A percentile compares a stretch with the other conserved stretches of the same genome.
phyloP scores from a whole-genome alignment of 2,888 invertebrate species.

The Ctena decussata region DNA sequence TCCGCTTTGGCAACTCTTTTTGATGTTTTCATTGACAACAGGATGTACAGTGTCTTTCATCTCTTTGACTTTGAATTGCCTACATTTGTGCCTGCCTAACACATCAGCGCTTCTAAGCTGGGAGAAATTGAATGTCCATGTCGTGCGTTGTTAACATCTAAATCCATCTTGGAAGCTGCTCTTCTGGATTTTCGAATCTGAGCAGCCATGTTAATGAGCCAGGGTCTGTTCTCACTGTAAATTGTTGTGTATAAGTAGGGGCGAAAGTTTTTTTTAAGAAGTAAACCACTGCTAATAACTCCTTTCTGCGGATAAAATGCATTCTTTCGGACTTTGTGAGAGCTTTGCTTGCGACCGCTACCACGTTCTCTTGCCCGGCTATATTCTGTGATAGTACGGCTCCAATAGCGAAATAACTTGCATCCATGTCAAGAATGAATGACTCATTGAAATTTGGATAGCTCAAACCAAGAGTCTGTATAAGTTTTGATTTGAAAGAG shows the following conservation, averaged over 20 bases:
- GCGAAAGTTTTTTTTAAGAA: background rate
- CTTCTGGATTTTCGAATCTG: background rate
- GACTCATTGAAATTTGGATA: background rate
- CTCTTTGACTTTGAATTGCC: background rate
- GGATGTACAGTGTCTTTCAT: too few species aligned
- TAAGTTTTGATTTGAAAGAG: background rate
- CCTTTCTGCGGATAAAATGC: background rate
- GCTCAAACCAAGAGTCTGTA: background rate
- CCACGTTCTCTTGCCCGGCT: background rate
- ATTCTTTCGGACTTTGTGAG: background rate
- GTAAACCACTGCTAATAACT: background rate
- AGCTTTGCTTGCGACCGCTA: background rate
- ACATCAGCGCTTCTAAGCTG: constrained; percentile 42
- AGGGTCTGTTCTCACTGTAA: background rate
- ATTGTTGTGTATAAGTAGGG: background rate
- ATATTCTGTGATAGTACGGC: background rate
- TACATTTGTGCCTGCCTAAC: constrained; percentile 19
- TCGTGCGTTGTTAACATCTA: too few species aligned
- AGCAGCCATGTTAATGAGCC: background rate
- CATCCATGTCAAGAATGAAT: background rate
- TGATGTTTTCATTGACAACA: too few species aligned
- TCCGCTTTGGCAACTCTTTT: too few species aligned
- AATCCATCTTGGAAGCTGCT: background rate
- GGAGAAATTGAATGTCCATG: too few species aligned
- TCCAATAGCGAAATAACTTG: background rate